Conservation (phyloP, 1,140 invertebrate species). For the Chymomyza costata region DNA sequence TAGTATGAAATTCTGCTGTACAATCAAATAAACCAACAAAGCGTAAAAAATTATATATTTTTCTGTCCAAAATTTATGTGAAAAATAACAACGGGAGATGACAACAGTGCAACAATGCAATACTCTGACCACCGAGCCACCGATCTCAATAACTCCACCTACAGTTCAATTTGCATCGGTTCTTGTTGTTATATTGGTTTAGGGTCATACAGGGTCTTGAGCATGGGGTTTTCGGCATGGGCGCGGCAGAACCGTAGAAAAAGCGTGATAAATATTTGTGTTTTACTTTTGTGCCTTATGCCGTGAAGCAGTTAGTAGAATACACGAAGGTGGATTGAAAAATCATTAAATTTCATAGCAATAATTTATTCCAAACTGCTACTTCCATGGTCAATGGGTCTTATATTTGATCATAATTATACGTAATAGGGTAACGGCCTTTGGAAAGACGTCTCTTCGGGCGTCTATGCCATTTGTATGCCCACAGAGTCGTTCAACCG, state of each 20-base stretch:
- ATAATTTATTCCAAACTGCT: too few species aligned
- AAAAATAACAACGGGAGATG: slow-evolving; percentile 71
- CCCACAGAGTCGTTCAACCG: too few species aligned
- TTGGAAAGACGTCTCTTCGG: too few species aligned
- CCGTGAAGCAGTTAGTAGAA: slow-evolving; percentile 7
- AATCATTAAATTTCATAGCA: too few species aligned
- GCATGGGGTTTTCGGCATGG: slow-evolving; percentile 33
- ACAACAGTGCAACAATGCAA: slow-evolving; percentile 65
- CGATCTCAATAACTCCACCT: slow-evolving; percentile 44
- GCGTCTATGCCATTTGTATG: too few species aligned
- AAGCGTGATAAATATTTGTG: slow-evolving; percentile 64
- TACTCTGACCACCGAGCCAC: slow-evolving; percentile 39
- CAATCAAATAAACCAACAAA: slow-evolving; percentile 42
- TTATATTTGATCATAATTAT: too few species aligned
- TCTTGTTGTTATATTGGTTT: background rate
- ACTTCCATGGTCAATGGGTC: too few species aligned
- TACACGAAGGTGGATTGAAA: too few species aligned
- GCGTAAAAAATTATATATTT: slow-evolving; percentile 28
- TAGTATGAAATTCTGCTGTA: slow-evolving; percentile 39
- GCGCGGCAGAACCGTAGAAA: slow-evolving; percentile 21
- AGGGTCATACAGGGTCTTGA: slow-evolving; percentile 28
- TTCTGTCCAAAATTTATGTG: slow-evolving; percentile 64
- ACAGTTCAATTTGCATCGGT: slow-evolving; percentile 68
- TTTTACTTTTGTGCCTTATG: slow-evolving; percentile 55
- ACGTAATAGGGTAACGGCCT: too few species aligned